A percentile compares a stretch with the other conserved stretches of the same genome.
These are phyloP conservation scores for Amiota minor DNA, from an alignment of 2,888 invertebrate species.

Conservation along the genomic window DNA sequence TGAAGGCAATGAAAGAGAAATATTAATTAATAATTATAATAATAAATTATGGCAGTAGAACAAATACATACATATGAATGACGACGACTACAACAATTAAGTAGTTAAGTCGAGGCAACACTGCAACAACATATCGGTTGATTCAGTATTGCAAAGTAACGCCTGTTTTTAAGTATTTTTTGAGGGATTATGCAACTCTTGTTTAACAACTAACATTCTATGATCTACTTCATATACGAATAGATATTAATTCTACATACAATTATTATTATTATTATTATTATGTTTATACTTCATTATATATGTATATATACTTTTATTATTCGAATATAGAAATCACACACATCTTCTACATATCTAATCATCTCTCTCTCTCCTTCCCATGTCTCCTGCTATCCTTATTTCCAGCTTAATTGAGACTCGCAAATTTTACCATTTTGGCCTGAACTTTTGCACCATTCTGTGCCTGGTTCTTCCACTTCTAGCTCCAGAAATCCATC, in stretches of 20 bases:
- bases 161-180: conserved; percentile 12
- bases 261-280: conserved; percentile 19
- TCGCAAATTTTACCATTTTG: no score
- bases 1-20: conserved; percentile 18
- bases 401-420: neutral
- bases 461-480: conserved; percentile 57
- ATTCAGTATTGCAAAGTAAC: conserved; percentile 58
- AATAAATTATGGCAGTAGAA: conserved; percentile 58
- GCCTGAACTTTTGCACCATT: conserved; percentile 44
- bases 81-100: neutral
- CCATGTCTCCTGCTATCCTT: neutral
- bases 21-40: neutral
- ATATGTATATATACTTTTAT: neutral
- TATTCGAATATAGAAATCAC: conserved; percentile 3
- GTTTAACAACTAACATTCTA: conserved; percentile 31
- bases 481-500: conserved; percentile 74
- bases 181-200: neutral
- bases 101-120: neutral
- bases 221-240: conserved; percentile 10
- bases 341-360: conserved; percentile 21
- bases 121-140: conserved; percentile 36
- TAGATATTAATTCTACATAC: conserved; percentile 40
- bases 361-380: conserved; percentile 19
- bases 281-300: conserved; percentile 14
- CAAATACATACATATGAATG: conserved; percentile 4